Evolutionary conservation across 1,140 invertebrate species (phyloP).

Genomic region (Atta cephalotes): DNA sequence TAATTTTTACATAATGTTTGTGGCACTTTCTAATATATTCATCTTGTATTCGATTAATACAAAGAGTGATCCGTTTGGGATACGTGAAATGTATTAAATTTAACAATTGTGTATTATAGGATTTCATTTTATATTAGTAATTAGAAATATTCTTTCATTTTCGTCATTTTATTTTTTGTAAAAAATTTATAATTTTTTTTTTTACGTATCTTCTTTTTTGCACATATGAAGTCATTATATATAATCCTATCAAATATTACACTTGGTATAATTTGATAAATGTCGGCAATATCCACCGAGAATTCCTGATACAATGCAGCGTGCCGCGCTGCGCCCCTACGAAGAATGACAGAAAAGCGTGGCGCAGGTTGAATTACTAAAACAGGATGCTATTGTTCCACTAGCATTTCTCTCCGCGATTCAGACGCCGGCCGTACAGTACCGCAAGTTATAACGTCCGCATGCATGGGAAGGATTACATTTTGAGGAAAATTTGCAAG

Average conservation of each 20-base stretch:
- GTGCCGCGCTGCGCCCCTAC: not conserved
- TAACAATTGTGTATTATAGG: not conserved
- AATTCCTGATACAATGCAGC: conserved; percentile 39
- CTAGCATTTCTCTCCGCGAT: conserved; percentile 57
- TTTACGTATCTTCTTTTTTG: not conserved
- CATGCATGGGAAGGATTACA: conserved; percentile 56
- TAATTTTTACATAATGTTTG: too few species aligned
- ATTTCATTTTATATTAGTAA: not conserved
- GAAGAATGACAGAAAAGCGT: conserved; percentile 63
- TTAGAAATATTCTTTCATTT: not conserved
- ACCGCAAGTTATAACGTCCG: conserved; percentile 60
- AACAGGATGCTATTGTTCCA: conserved; percentile 58
- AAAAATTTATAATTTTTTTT: not conserved
- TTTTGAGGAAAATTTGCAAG: conserved; percentile 65
- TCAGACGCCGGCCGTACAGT: conserved; percentile 58
- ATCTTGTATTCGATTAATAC: too few species aligned
- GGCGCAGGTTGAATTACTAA: conserved; percentile 64
- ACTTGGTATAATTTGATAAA: not conserved
- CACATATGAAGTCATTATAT: not conserved
- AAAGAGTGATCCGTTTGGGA: too few species aligned
- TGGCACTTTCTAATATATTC: too few species aligned
- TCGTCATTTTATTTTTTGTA: not conserved
- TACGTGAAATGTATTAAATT: too few species aligned
- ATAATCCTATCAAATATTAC: not conserved
- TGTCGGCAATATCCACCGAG: not conserved